phyloP scores from a whole-genome alignment of 1,140 invertebrate species.

The Saccostrea echinata region DNA sequence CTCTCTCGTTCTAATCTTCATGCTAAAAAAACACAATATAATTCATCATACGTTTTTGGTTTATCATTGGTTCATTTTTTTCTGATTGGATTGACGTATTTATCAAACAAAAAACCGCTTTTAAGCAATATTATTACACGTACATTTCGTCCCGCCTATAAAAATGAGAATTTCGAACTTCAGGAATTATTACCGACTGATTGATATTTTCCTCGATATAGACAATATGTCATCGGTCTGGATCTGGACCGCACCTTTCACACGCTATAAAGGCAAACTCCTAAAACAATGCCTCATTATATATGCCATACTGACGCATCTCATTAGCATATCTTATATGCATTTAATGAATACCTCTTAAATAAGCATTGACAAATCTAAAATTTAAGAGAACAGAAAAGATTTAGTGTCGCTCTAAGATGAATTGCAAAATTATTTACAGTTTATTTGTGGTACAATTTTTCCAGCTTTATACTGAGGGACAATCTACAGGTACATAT shows the following conservation, averaged over 20 bases:
- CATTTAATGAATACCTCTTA: neutral
- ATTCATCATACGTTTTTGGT: no score
- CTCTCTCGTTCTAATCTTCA: neutral
- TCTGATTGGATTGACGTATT: neutral
- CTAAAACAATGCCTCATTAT: neutral
- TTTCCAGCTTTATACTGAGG: neutral
- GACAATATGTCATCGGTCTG: neutral
- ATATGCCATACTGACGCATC: conserved; percentile 6
- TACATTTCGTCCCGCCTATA: neutral
- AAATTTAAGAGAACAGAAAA: neutral
- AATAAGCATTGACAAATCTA: neutral
- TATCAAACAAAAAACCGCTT: neutral
- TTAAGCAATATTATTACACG: neutral
- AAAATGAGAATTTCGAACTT: neutral
- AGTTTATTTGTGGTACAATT: neutral
- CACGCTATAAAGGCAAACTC: neutral
- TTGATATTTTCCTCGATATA: neutral
- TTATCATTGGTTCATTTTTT: neutral
- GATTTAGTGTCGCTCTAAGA: neutral
- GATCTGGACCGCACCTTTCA: neutral
- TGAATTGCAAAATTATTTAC: neutral
- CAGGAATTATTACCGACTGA: neutral
- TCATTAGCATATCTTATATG: conserved; percentile 7
- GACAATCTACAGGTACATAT: neutral
- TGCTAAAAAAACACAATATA: neutral